These are phyloP conservation scores for Xanthia togata DNA, from an alignment of 2,888 invertebrate species.

Conservation along the genomic window DNA sequence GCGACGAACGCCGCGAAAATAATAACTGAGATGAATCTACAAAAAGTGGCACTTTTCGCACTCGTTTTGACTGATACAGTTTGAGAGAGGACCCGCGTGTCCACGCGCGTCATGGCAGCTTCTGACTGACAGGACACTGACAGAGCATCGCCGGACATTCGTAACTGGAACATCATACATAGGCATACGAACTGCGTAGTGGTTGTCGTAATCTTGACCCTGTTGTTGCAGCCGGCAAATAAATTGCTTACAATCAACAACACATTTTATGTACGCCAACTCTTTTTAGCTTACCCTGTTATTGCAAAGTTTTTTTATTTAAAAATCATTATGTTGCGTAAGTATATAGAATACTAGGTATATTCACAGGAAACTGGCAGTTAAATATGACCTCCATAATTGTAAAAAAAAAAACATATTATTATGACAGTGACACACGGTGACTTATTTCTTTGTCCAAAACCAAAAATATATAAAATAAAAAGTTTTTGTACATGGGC, in stretches of 20 bases:
- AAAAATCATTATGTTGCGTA: background rate
- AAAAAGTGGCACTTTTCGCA: constrained; percentile 78
- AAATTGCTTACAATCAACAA: constrained; percentile 69
- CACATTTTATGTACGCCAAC: constrained; percentile 35
- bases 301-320: constrained; percentile 9
- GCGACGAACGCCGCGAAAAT: constrained; percentile 70
- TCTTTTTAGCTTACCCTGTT: constrained; percentile 34
- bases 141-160: constrained; percentile 74
- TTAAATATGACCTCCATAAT: background rate
- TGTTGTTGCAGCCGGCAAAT: constrained; percentile 67
- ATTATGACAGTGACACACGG: constrained; percentile 21
- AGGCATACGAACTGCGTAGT: constrained; percentile 72
- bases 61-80: constrained; percentile 76
- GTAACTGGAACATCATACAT: constrained; percentile 77
- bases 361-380: constrained; percentile 39
- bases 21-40: constrained; percentile 75
- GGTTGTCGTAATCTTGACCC: constrained; percentile 80
- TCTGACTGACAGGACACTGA: constrained; percentile 85
- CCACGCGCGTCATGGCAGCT: constrained; percentile 85
- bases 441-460: background rate
- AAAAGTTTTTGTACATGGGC: background rate
- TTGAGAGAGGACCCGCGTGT: constrained; percentile 78
- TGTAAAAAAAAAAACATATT: background rate
- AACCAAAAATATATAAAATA: no score
- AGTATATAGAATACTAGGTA: no score